Conservation (phyloP, 2,888 invertebrate genomes). For the Drosophila mayaguana region DNA sequence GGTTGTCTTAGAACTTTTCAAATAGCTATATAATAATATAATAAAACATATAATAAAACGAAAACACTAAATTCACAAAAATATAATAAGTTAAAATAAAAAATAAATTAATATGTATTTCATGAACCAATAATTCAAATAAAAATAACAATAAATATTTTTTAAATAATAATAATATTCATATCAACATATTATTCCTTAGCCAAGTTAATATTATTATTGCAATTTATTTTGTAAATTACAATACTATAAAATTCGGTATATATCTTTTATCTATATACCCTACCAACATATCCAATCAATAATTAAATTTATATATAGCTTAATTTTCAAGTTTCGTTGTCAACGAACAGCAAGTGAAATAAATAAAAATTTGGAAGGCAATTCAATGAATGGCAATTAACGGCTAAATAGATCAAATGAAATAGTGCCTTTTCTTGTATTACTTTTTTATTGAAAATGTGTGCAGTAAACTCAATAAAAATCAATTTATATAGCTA, state of each 20-base stretch:
- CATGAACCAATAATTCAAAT: too few species aligned
- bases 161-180: too few species aligned
- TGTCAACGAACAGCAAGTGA: conserved; percentile 31
- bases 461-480: conserved; percentile 74
- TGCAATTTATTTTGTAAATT: background rate
- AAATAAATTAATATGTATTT: too few species aligned
- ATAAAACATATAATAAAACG: too few species aligned
- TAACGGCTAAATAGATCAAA: conserved; percentile 50
- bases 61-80: too few species aligned
- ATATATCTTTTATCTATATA: background rate
- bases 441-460: conserved; percentile 51
- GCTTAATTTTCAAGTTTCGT: conserved; percentile 22
- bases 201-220: background rate
- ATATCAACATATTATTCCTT: too few species aligned
- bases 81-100: too few species aligned
- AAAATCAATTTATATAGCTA: conserved; percentile 61
- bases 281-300: background rate
- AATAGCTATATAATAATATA: too few species aligned
- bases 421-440: conserved; percentile 10
- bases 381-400: conserved; percentile 75
- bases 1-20: too few species aligned
- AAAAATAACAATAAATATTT: too few species aligned
- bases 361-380: conserved; percentile 55
- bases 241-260: background rate
- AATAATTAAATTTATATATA: conserved; percentile 13